Evolutionary conservation across 2,113 vertebrate species (phyloP).

Genomic region (Pituophis catenifer): DNA sequence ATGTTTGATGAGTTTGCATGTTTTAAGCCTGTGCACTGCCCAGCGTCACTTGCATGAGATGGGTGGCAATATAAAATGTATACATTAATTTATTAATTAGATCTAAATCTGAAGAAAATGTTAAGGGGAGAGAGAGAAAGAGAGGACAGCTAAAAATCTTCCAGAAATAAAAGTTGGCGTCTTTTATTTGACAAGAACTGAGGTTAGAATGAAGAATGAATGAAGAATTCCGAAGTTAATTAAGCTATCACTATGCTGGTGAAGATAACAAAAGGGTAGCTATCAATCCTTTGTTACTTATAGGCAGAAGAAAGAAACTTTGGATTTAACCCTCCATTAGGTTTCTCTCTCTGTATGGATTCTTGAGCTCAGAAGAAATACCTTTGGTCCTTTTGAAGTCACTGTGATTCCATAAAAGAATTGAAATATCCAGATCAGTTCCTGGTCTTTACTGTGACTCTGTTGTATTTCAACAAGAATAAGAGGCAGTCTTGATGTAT

Average conservation of each 20-base stretch:
- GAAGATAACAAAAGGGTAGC: neutral
- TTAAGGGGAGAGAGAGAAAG: neutral
- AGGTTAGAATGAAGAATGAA: neutral
- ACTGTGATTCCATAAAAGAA: neutral
- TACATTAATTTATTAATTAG: neutral
- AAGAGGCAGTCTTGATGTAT: neutral
- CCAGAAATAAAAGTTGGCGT: neutral
- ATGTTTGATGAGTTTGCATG: neutral
- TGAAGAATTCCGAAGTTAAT: neutral
- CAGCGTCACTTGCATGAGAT: neutral
- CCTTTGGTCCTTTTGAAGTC: neutral
- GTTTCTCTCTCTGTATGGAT: neutral
- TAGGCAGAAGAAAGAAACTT: neutral
- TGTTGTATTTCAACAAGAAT: neutral
- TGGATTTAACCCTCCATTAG: neutral
- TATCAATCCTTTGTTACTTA: neutral
- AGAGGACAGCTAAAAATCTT: neutral
- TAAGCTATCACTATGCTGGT: neutral
- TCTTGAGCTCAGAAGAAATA: neutral
- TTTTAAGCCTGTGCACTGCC: neutral
- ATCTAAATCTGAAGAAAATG: neutral
- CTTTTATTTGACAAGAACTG: neutral
- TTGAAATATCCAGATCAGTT: neutral
- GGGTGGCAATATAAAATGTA: neutral
- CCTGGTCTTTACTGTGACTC: neutral